Evolutionary conservation across 2,797 vertebrate species (phyloP), one percentile per base, ranked within the genome.

Genomic region (Heterohyrax brucei): DNA sequence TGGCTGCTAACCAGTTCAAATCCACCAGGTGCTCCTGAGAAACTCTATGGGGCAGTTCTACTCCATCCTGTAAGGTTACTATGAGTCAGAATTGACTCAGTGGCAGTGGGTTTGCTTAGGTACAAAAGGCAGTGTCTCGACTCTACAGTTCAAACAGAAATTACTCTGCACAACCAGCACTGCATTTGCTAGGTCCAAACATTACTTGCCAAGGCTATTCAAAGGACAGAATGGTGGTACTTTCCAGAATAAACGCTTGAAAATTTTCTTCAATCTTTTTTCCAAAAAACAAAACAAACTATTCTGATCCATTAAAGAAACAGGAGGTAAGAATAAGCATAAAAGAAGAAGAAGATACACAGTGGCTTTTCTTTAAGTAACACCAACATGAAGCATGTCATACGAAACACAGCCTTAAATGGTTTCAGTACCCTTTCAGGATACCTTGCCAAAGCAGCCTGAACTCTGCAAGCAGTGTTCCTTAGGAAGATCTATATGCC

Each of bases 201-300:
- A 87, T 76, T 85, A 85, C 70, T 77, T 96, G 76, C 44, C 70
- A 94, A 84, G 26, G 56, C 6, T 70, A 93, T 59, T 94, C 79
- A 96, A 92, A 76, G 18, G 30, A 77, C 68, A 24, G 66, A 95
- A 39, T 72, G 30, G 33, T 80, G 66, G 46, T 96, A 92, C 64
- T 94, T 93, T 82, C 83, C 89, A 88, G 89, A 76, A 95, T 75
- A 95, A 97, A 86, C 28, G 24, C 13, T 75, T 91, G 82, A 97
- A 93, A 93, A 68, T 24, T 80, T 92, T 94, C 87, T 53, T 94
- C 75, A 81, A 72, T 18, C 78, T 92, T 28, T 88, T 77, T 30
- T 14, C 48, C 83, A 73, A 89, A 77, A 95, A 86, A 90, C 12
- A 93, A 91, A 95, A 87, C 70, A 95, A 28, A 53, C 10, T 84